A percentile compares a stretch with the other conserved stretches of the same genome.
These are phyloP conservation scores for Netelia inedita DNA, from an alignment of 2,888 invertebrate genomes.

Conservation along the genomic window DNA sequence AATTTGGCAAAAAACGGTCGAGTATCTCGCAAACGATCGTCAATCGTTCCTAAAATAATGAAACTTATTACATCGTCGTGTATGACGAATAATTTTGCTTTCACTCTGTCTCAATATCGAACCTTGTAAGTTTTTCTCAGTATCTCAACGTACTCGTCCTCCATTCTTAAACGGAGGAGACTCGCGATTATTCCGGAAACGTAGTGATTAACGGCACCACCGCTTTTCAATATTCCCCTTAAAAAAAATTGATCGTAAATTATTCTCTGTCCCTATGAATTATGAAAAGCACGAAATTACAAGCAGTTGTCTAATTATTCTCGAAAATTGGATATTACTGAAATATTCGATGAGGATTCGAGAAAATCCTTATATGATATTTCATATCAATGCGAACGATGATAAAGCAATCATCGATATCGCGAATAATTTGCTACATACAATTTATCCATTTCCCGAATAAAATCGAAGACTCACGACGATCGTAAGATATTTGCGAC, in stretches of 20 bases:
- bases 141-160: conserved; percentile 85
- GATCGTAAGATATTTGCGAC: conserved; percentile 82
- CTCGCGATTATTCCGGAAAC: conserved; percentile 86
- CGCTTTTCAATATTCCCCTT: conserved; percentile 86
- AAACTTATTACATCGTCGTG: conserved; percentile 6
- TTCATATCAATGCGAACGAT: neutral
- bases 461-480: conserved; percentile 79
- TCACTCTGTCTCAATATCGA: neutral
- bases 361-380: too few relatives aligned
- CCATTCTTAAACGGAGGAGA: conserved; percentile 86
- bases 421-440: neutral
- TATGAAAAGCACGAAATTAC: neutral
- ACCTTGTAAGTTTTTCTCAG: conserved; percentile 83
- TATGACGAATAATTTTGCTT: neutral
- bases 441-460: neutral
- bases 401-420: neutral
- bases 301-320: conserved; percentile 26
- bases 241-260: conserved; percentile 70
- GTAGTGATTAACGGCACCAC: conserved; percentile 88
- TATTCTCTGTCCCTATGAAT: neutral
- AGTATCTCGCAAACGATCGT: conserved; percentile 84
- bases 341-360: neutral
- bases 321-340: neutral
- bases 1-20: conserved; percentile 83
- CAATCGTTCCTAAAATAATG: conserved; percentile 84